Percentiles rank a stretch among this genome's conserved stretches.
These are phyloP conservation scores for Nasonovia ribisnigri DNA, from an alignment of 2,888 invertebrate genomes.

Conservation along the genomic window DNA sequence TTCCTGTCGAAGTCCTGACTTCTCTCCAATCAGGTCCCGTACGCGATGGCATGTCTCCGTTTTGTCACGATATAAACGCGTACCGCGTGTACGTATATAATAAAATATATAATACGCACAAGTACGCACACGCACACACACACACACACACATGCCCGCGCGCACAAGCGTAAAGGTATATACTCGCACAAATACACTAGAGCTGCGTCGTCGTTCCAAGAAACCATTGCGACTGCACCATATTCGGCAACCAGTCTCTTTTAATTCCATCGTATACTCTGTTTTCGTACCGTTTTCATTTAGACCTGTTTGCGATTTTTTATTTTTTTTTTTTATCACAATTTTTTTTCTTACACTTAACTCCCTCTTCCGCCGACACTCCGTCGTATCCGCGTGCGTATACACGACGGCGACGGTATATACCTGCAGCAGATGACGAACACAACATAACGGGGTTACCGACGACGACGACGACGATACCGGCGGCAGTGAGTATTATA, in stretches of 20 bases:
- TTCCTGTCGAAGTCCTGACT: conserved; percentile 31
- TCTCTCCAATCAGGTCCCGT: conserved; percentile 42
- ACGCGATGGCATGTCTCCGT: conserved; percentile 43
- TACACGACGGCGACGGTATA: not conserved
- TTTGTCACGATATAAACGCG: conserved; percentile 24
- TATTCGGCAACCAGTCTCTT: conserved; percentile 61
- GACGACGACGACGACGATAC: not conserved
- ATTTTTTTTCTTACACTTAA: conserved; percentile 33
- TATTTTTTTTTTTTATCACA: conserved; percentile 15
- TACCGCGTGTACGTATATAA: conserved; percentile 11
- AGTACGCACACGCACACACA: not conserved
- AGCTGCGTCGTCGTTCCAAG: conserved; percentile 47
- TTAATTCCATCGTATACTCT: conserved; percentile 35
- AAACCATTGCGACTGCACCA: conserved; percentile 47
- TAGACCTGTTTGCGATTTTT: conserved; percentile 55
- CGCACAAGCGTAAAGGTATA: not conserved
- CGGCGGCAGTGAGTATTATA: not conserved
- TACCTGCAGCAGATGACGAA: not conserved
- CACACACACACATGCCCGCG: not conserved
- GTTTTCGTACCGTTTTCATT: conserved; percentile 61
- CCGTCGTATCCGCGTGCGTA: not conserved
- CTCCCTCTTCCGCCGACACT: not conserved
- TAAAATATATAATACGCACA: not conserved
- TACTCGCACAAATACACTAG: not conserved
- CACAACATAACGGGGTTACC: conserved; percentile 45